Base-by-base conservation (phyloP, 2,113 vertebrate species). In the Aptenodytes patagonicus region DNA sequence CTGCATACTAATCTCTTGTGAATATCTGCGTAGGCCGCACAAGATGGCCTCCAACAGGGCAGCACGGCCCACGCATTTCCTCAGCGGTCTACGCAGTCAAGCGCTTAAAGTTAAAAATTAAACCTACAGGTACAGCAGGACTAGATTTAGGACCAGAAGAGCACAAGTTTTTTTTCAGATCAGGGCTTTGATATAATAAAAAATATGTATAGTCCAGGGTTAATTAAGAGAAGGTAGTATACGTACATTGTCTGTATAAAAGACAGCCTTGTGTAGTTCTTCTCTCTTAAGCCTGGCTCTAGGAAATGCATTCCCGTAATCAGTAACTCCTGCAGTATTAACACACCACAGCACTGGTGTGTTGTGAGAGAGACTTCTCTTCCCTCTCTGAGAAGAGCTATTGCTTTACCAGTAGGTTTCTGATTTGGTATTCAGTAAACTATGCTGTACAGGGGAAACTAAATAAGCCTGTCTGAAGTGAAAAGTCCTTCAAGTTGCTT, bases 401-500 rank as follows among this genome's bases (percentile, higher is more conserved):
- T 54, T 76, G 49, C 86, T 83, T 61, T 71, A 82, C 62, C 58
- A 72, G 12, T 21, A 54, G 28, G 38, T 68, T 94, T 92, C 57
- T 87, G 89, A 46, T 81, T 79, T 83, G 62, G 34, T 79, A 49
- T 82, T 91, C 57, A 54, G 32, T 65, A 79, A 90, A 60, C 65
- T 47, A 15, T 47, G 61, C 62, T 29, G 54, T n/a, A 46, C 22
- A 40, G 32, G 25, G 28, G 44, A 91, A 91, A 93, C 21, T 52
- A 64, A 95, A 94, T 64, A 66, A 94, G 38, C 28, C 44, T 83
- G 28, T 82, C 77, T 82, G 71, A 83, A 82, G 58, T 51, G 71
- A 91, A 94, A 95, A 94, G 36, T 57, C 73, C 44, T 95, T 51
- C 58, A 81, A 32, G 61, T 87, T 96, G 70, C 65, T 87, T 84